These are phyloP conservation scores for Drosophila busckii DNA, from an alignment of 1,140 invertebrate species.

Conservation along the genomic window DNA sequence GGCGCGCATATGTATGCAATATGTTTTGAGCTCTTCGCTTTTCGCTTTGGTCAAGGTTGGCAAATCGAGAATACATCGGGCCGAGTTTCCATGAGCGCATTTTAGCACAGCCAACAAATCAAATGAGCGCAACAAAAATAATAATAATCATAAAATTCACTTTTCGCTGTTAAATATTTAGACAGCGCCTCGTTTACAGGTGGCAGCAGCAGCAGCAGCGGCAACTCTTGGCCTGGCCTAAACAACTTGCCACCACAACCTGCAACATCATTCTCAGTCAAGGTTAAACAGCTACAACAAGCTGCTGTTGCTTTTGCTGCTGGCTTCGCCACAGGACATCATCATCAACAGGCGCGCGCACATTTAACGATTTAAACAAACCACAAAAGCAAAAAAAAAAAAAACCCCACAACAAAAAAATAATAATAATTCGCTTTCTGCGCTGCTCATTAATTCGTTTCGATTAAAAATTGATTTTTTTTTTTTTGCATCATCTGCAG, in stretches of 20 bases:
- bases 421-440: constrained; percentile 55
- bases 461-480: constrained; percentile 67
- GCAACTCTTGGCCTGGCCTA: not conserved
- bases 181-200: constrained; percentile 64
- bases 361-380: constrained; percentile 75
- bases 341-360: constrained; percentile 65
- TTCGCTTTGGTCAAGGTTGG: constrained; percentile 30
- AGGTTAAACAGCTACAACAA: constrained; percentile 46
- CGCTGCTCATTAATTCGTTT: constrained; percentile 71
- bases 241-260: constrained; percentile 18
- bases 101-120: constrained; percentile 65
- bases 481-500: constrained; percentile 54
- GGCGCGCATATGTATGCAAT: constrained; percentile 73
- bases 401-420: constrained; percentile 31
- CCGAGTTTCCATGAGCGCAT: constrained; percentile 57
- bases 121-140: constrained; percentile 63
- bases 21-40: constrained; percentile 46
- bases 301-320: constrained; percentile 19
- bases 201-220: constrained; percentile 24
- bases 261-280: constrained; percentile 65
- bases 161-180: constrained; percentile 60
- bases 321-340: constrained; percentile 61
- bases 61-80: constrained; percentile 1
- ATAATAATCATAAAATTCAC: constrained; percentile 38
- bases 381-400: too few species aligned